phyloP scores from a whole-genome alignment of 2,888 invertebrate species.

The Aspidapion aeneum region DNA sequence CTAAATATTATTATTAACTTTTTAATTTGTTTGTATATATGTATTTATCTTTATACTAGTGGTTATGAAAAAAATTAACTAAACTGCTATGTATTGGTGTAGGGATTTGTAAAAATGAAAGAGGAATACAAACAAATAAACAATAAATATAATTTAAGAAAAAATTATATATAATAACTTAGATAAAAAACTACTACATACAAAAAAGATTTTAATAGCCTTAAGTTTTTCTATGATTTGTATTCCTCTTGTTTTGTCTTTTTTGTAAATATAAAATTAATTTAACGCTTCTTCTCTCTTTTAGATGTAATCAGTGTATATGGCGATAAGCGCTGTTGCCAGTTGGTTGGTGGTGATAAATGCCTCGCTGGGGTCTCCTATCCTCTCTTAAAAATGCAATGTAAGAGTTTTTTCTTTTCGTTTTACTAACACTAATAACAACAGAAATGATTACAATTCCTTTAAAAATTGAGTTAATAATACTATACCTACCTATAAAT shows the following conservation, averaged over 20 bases:
- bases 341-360: slow-evolving; percentile 40
- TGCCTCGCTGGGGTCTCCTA: slow-evolving; percentile 44
- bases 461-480: no score
- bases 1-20: slow-evolving; percentile 3
- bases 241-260: neutral
- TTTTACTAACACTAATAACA: no score
- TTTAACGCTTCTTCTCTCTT: slow-evolving; percentile 45
- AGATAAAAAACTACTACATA: no score
- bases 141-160: no score
- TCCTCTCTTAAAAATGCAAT: slow-evolving; percentile 44
- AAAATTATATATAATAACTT: no score
- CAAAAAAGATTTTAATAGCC: no score
- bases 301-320: slow-evolving; percentile 86
- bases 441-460: no score
- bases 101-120: neutral
- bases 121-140: slow-evolving; percentile 1
- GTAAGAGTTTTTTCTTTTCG: slow-evolving; percentile 40
- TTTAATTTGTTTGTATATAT: no score
- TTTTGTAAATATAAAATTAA: slow-evolving; percentile 29
- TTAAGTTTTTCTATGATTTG: no score
- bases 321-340: slow-evolving; percentile 67
- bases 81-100: neutral
- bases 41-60: neutral
- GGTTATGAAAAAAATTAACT: neutral
- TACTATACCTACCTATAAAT: no score